A percentile compares a stretch with the other conserved stretches of the same genome.
These are phyloP conservation scores for Lagothrix lagotricha DNA, from an alignment of 2,797 vertebrate genomes.

Conservation along the genomic window DNA sequence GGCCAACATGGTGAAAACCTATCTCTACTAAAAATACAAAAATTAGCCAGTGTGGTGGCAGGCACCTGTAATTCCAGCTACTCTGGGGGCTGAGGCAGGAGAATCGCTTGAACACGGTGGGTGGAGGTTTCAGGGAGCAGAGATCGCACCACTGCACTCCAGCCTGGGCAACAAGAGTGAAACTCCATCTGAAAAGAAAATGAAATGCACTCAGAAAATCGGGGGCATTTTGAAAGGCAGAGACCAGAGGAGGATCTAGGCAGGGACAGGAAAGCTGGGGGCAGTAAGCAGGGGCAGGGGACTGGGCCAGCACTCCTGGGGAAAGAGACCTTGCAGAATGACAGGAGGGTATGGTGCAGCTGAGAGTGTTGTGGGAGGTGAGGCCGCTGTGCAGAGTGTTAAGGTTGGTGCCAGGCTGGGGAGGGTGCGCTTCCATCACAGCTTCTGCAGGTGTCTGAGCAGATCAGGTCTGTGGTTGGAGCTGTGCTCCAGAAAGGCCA, in stretches of 20 bases:
- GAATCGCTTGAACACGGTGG: neutral
- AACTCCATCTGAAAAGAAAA: neutral
- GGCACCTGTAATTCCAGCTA: neutral
- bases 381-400: accelerated
- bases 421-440: neutral
- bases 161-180: neutral
- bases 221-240: no score
- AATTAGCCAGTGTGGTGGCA: neutral
- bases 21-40: neutral
- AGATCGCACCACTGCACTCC: neutral
- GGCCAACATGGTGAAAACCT: neutral
- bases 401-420: neutral
- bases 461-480: neutral
- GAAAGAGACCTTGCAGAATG: neutral
- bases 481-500: neutral
- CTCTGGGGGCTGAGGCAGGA: neutral
- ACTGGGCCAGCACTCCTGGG: neutral
- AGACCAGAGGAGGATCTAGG: neutral
- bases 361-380: neutral
- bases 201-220: no score
- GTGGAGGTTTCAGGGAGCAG: neutral
- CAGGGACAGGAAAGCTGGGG: neutral
- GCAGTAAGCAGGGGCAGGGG: neutral
- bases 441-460: neutral
- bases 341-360: neutral